Base-by-base conservation (phyloP, 1,140 invertebrate species). In the Cylas formicarius region DNA sequence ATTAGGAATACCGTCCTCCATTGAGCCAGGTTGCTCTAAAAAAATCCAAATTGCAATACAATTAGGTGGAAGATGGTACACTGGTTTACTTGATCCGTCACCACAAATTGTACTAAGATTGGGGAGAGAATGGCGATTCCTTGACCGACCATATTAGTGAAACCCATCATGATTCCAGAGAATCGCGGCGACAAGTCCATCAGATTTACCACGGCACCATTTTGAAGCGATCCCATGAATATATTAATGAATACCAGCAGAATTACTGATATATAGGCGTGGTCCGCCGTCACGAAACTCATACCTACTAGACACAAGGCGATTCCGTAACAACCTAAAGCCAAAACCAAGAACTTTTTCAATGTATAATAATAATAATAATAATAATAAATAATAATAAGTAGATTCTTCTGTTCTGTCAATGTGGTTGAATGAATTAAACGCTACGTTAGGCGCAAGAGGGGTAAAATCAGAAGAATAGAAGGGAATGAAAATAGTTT, bases 71-170 rank as follows among this genome's bases (percentile, higher is more conserved):
- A 39, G 11, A 10, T n/a, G n/a, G n/a, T n/a, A n/a, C n/a, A n/a
- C n/a, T n/a, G 11, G 24, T 68, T 53, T 66, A 84, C 82, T 27
- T 67, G 58, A 48, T 84, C 72, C 3, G 65, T 68, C 1, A 85
- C 66, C 9, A 86, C 71, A 13, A 72, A 62, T 0, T 79, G 76
- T 9, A 78, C 76, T 2, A 76, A 62, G 3, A 79, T 57, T 0
- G 84, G 84, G 11, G 79, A 81, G 16, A 82, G 57, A 31, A 86
- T 82, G 0, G 78, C 79, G 11, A 78, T 74, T 2, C 82, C 55
- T 40, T 84, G 86, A 0, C 81, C 76, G 16, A 76, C 62, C 11
- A 81, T 79, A 61, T 88, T 89, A 21, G 82, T 84, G n/a, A 89
- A 69, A 2, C 85, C 81, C 77, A 85, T 82, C 50, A 84, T 61